Evolutionary conservation across 2,113 vertebrate genomes (phyloP).

Genomic region (Siniperca chuatsi): DNA sequence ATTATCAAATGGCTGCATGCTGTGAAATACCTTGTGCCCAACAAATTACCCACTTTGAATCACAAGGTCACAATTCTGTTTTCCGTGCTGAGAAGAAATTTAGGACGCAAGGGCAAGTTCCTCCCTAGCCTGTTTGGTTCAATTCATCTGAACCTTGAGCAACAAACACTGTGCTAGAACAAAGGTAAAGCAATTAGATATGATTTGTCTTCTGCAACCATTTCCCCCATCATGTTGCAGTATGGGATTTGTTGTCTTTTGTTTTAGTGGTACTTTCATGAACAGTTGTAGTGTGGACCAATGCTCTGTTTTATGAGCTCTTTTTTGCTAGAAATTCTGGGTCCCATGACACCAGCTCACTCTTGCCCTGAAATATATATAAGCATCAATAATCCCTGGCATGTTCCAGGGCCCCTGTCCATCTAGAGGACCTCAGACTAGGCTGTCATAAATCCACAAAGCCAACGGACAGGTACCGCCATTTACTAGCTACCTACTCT

Average conservation of each 20-base stretch:
- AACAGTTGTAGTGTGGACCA: background rate
- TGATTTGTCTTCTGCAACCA: background rate
- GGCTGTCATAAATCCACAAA: conserved; percentile 25
- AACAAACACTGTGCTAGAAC: background rate
- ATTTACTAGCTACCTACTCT: conserved; percentile 5
- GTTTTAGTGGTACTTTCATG: background rate
- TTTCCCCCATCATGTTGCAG: background rate
- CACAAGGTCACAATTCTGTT: background rate
- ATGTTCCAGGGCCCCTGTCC: conserved; percentile 3
- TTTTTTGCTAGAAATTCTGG: background rate
- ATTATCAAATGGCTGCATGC: background rate
- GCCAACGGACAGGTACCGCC: background rate
- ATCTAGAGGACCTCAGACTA: background rate
- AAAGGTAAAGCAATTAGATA: background rate
- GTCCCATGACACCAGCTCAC: background rate
- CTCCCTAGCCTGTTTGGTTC: background rate
- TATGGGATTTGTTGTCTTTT: background rate
- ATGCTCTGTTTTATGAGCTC: background rate
- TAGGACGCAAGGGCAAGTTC: background rate
- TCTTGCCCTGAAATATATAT: conserved; percentile 27
- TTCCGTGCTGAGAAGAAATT: background rate
- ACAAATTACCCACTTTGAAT: background rate
- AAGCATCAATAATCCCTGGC: conserved; percentile 5
- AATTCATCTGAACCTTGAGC: conserved; percentile 1
- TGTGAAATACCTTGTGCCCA: background rate